phyloP scores from a whole-genome alignment of 2,888 invertebrate species.

The Carabus problematicus region DNA sequence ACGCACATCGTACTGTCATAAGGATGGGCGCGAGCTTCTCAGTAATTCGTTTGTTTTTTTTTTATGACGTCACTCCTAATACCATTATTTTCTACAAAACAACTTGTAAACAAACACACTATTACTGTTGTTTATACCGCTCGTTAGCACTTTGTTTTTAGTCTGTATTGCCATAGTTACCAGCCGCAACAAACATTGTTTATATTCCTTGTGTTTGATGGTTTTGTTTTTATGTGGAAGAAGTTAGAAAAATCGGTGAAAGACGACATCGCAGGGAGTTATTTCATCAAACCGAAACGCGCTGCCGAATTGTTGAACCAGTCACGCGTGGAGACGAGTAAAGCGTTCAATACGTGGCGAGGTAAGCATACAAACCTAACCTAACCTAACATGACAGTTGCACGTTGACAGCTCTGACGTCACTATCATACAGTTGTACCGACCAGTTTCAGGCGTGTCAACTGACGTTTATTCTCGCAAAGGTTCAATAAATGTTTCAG shows the following conservation, averaged over 20 bases:
- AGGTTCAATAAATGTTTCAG: slow-evolving; percentile 50
- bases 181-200: neutral
- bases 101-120: no score
- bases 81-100: neutral
- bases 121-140: neutral
- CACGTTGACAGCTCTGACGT: neutral
- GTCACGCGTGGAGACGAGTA: slow-evolving; percentile 63
- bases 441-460: neutral
- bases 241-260: slow-evolving; percentile 64
- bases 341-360: slow-evolving; percentile 64
- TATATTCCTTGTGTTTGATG: neutral
- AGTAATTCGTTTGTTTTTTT: no score
- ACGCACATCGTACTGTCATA: no score
- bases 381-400: no score
- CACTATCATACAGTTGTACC: neutral
- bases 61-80: no score
- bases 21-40: no score
- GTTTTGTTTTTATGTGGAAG: slow-evolving; percentile 52
- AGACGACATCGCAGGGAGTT: slow-evolving; percentile 72
- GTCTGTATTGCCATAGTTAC: neutral
- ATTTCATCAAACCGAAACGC: slow-evolving; percentile 72
- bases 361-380: slow-evolving; percentile 55
- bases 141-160: neutral
- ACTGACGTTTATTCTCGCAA: slow-evolving; percentile 8
- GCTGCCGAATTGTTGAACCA: slow-evolving; percentile 67